phyloP scores from a whole-genome alignment of 2,888 invertebrate genomes.

The Cheilosia scutellata region DNA sequence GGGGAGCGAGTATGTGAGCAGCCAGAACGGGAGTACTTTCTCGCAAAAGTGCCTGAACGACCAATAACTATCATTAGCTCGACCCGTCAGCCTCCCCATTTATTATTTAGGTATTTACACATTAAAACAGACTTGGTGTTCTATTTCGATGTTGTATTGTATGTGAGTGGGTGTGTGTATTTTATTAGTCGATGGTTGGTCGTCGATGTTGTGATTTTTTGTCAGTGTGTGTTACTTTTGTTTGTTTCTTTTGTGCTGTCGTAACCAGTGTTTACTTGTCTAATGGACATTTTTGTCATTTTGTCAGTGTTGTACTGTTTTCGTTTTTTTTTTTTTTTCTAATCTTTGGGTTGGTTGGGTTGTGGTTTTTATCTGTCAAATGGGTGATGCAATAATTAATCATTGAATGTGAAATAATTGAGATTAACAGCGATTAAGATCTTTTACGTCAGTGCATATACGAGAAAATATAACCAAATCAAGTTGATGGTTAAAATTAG shows the following conservation, averaged over 20 bases:
- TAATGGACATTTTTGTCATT: conserved; percentile 61
- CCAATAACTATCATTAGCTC: conserved; percentile 20
- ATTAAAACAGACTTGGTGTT: conserved; percentile 64
- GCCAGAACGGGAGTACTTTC: conserved; percentile 30
- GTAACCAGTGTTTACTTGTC: conserved; percentile 60
- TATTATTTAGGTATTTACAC: conserved; percentile 71
- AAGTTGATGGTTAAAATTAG: conserved; percentile 28
- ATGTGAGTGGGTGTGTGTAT: conserved; percentile 25
- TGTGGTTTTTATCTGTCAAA: background rate
- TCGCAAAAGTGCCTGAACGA: conserved; percentile 51
- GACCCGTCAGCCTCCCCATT: conserved; percentile 27
- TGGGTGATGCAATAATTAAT: conserved; percentile 29
- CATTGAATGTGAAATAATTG: conserved; percentile 26
- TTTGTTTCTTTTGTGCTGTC: conserved; percentile 17
- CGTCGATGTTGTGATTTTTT: conserved; percentile 48
- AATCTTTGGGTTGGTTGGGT: background rate
- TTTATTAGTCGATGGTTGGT: conserved; percentile 14
- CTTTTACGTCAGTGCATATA: background rate
- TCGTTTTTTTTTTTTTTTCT: background rate
- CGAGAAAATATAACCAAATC: conserved; percentile 8
- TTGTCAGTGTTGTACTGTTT: conserved; percentile 40
- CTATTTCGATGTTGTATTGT: conserved; percentile 56
- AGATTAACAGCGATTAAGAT: conserved; percentile 28
- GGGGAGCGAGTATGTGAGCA: conserved; percentile 52
- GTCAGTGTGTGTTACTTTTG: conserved; percentile 36